phyloP scores from a whole-genome alignment of 2,888 invertebrate species.

The Mythimna albipuncta region DNA sequence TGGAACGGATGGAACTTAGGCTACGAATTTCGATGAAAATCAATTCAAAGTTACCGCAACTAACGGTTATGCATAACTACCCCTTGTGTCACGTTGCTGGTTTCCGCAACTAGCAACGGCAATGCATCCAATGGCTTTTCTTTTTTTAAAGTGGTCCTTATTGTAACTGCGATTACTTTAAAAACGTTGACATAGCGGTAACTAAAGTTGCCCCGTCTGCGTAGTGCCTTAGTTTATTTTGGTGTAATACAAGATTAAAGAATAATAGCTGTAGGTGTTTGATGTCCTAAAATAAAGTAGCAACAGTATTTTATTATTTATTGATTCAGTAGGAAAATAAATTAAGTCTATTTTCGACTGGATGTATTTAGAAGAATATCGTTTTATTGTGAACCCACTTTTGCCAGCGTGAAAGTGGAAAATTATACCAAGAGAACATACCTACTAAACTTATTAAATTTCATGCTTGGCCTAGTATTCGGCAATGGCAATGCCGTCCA shows the following conservation, averaged over 20 bases:
- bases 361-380: not conserved
- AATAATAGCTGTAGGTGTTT: slow-evolving; percentile 17
- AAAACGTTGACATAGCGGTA: not conserved
- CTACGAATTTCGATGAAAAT: not conserved
- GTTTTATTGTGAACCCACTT: not conserved
- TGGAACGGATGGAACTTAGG: no score
- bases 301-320: not conserved
- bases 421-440: no score
- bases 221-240: slow-evolving; percentile 11
- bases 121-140: no score
- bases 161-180: not conserved
- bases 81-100: not conserved
- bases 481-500: no score
- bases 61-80: not conserved
- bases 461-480: no score
- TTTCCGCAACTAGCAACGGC: no score
- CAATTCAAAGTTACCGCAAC: not conserved
- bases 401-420: no score
- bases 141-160: no score
- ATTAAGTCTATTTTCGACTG: not conserved
- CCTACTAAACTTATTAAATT: no score
- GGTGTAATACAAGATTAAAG: slow-evolving; percentile 22
- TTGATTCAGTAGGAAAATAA: not conserved
- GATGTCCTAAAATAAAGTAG: not conserved
- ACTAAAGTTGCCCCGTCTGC: not conserved